Percentiles rank a stretch among this genome's conserved stretches.
phyloP scores from a whole-genome alignment of 1,140 invertebrate species.

The Dreissena polymorpha region DNA sequence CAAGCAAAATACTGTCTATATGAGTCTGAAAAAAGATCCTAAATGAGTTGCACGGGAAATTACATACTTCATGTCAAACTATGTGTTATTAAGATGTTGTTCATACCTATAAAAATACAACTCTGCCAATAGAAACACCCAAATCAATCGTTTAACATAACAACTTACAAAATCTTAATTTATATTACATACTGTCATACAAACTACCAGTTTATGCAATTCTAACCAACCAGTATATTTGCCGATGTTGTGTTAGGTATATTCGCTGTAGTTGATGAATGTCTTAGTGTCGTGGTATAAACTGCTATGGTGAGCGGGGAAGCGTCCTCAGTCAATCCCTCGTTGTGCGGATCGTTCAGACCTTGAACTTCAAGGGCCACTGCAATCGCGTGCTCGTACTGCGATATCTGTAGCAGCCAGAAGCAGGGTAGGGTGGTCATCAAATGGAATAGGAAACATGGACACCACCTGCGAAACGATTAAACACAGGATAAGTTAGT shows the following conservation, averaged over 20 bases:
- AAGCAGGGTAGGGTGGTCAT: slow-evolving; percentile 62
- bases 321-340: background rate
- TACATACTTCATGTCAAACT: background rate
- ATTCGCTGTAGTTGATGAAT: background rate
- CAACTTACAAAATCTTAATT: background rate
- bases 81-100: background rate
- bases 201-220: background rate
- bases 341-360: slow-evolving; percentile 10
- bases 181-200: background rate
- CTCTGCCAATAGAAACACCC: background rate
- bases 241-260: background rate
- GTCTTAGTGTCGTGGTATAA: background rate
- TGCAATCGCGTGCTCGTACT: slow-evolving; percentile 44
- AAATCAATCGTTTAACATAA: background rate
- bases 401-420: slow-evolving; percentile 61
- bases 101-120: background rate
- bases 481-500: background rate
- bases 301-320: background rate
- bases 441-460: slow-evolving; percentile 69
- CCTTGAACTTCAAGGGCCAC: slow-evolving; percentile 43
- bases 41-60: background rate
- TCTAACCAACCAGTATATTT: slow-evolving; percentile 1
- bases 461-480: slow-evolving; percentile 66
- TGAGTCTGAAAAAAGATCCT: background rate
- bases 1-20: slow-evolving; percentile 29